Percentiles rank a stretch among this genome's conserved stretches.
These are phyloP conservation scores for Drosophila falleni DNA, from an alignment of 2,888 invertebrate species.

Conservation along the genomic window DNA sequence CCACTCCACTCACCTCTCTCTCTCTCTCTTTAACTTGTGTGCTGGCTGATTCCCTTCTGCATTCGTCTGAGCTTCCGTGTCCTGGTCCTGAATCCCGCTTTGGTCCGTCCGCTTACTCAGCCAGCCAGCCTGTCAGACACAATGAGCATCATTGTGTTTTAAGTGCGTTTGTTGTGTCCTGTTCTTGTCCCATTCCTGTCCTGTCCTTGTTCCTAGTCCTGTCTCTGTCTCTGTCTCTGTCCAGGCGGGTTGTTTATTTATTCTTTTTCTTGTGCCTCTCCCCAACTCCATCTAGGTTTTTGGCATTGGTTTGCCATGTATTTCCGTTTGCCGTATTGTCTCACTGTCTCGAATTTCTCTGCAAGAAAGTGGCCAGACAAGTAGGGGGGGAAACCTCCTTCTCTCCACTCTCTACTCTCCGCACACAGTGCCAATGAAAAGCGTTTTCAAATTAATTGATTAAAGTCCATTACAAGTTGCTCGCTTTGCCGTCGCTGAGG, in stretches of 20 bases:
- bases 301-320: conserved; percentile 75
- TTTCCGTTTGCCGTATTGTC: conserved; percentile 67
- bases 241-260: conserved; percentile 71
- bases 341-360: conserved; percentile 31
- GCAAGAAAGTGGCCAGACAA: conserved; percentile 57
- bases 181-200: conserved; percentile 36
- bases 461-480: conserved; percentile 81
- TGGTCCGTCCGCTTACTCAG: conserved; percentile 23
- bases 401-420: background rate
- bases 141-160: conserved; percentile 81
- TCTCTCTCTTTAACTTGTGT: background rate
- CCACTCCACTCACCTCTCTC: background rate
- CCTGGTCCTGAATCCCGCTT: conserved; percentile 15
- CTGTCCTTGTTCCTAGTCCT: conserved; percentile 2
- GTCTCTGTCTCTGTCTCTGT: conserved; percentile 11
- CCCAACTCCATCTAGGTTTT: conserved; percentile 56
- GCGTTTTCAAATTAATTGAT: conserved; percentile 81
- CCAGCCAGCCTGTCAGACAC: conserved; percentile 75
- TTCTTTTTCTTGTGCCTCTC: conserved; percentile 67
- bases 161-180: conserved; percentile 80
- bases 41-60: conserved; percentile 11
- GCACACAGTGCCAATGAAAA: conserved; percentile 67
- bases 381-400: conserved; percentile 47
- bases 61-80: conserved; percentile 21
- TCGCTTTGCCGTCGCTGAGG: conserved; percentile 39